phyloP scores from a whole-genome alignment of 2,797 vertebrate species.

The Mus spretus region DNA sequence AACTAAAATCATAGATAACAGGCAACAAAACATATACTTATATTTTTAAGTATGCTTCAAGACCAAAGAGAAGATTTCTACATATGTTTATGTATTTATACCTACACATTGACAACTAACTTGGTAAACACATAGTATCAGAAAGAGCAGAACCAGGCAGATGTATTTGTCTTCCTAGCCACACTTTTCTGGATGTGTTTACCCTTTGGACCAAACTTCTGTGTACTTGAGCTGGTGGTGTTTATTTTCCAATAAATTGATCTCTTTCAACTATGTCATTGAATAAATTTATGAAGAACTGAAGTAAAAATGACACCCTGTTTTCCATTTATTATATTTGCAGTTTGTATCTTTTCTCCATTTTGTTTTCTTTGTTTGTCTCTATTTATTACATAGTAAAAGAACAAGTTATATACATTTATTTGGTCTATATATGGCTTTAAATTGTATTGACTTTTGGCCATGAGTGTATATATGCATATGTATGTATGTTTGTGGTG shows the following conservation, averaged over 20 bases:
- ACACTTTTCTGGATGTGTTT: background rate
- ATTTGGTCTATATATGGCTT: conserved; percentile 28
- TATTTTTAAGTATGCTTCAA: background rate
- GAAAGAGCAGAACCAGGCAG: background rate
- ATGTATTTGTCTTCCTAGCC: background rate
- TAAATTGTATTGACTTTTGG: background rate
- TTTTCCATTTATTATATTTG: background rate
- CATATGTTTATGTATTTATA: background rate
- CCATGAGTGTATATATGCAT: background rate
- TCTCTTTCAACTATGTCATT: background rate
- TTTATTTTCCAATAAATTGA: background rate
- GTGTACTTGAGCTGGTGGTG: background rate
- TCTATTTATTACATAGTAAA: background rate
- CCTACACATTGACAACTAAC: conserved; percentile 2
- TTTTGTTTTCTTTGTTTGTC: background rate
- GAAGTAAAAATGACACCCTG: background rate
- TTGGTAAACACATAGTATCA: conserved; percentile 11
- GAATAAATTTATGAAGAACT: background rate
- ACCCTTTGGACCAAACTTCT: background rate
- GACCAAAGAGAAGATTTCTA: background rate
- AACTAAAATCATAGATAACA: background rate
- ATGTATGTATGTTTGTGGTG: background rate
- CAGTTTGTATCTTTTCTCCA: background rate
- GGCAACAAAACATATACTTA: background rate
- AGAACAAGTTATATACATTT: background rate